These are phyloP conservation scores for Tetramorium simillimum DNA, from an alignment of 1,140 invertebrate species.

Conservation along the genomic window DNA sequence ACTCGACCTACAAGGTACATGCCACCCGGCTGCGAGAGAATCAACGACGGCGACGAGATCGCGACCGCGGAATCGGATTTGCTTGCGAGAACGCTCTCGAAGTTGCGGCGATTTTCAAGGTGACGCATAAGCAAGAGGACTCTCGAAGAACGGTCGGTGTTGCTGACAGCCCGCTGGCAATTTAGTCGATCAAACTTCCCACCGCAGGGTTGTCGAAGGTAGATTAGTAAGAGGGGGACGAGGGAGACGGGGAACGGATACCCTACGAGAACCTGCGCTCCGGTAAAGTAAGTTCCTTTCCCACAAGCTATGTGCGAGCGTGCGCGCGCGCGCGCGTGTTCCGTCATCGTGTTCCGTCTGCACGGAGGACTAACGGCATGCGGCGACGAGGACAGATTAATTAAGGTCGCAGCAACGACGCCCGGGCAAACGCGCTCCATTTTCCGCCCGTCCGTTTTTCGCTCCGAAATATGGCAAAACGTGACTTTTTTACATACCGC, in stretches of 20 bases:
- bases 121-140: constrained; percentile 45
- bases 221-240: not conserved
- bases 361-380: not conserved
- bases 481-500: not conserved
- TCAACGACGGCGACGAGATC: not conserved
- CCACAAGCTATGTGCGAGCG: constrained; percentile 46
- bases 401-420: constrained; percentile 51
- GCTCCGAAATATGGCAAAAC: constrained; percentile 9
- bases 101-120: constrained; percentile 15
- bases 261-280: constrained; percentile 19
- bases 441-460: not conserved
- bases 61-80: constrained; percentile 53
- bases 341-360: constrained; percentile 35
- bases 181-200: constrained; percentile 71
- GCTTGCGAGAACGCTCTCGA: constrained; percentile 38
- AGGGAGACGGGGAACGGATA: not conserved
- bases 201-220: constrained; percentile 63
- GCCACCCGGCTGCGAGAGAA: not conserved
- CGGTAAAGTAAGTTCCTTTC: constrained; percentile 59
- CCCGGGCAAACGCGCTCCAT: constrained; percentile 9
- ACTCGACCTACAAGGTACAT: not conserved
- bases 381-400: constrained; percentile 59
- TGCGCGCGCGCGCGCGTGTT: no score
- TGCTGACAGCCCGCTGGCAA: constrained; percentile 67
- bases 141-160: constrained; percentile 63